These are phyloP conservation scores for Pitta sordida DNA, from an alignment of 2,113 vertebrate species.

Conservation along the genomic window DNA sequence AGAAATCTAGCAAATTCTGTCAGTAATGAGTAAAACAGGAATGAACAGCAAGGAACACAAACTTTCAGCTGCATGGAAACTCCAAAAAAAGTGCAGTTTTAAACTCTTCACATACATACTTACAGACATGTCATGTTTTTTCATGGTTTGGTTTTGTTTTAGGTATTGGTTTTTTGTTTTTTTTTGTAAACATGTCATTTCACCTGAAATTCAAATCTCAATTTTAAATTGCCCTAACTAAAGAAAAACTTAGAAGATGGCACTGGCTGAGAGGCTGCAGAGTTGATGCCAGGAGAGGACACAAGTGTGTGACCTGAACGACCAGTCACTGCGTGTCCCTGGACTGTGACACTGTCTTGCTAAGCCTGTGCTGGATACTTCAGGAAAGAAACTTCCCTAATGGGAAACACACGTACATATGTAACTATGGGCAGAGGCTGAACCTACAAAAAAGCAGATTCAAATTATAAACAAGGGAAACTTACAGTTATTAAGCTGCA, in stretches of 20 bases:
- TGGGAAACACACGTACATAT: background rate
- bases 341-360: background rate
- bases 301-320: background rate
- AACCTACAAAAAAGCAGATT: background rate
- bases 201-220: background rate
- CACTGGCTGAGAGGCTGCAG: background rate
- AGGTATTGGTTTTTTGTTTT: fast-evolving
- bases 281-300: background rate
- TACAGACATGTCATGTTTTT: fast-evolving
- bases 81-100: background rate
- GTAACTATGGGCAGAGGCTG: background rate
- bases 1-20: background rate
- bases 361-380: background rate
- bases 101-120: background rate
- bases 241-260: background rate
- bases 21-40: background rate
- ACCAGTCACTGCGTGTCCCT: background rate
- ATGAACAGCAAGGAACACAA: background rate
- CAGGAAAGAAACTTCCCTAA: background rate
- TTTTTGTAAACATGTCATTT: background rate
- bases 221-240: background rate
- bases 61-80: background rate
- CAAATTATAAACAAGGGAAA: background rate
- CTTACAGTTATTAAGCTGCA: background rate
- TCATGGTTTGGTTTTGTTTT: no score